phyloP scores from a whole-genome alignment of 37 sponge, comb jelly and placozoan genomes.

The Eunapius fragilis region DNA sequence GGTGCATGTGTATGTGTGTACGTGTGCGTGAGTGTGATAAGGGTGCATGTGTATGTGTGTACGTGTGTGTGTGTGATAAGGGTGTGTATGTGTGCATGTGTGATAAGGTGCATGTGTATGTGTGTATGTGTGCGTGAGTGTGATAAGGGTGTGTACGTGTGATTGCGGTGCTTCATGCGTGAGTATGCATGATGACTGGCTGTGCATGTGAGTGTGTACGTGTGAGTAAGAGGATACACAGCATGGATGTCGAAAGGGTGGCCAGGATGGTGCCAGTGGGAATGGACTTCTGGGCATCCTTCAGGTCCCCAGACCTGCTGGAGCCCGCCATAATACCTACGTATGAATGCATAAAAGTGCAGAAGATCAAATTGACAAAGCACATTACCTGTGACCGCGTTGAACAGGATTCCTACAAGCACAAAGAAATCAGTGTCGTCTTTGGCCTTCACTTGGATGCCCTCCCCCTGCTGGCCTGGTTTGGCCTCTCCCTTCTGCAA shows the following conservation, averaged over 20 bases:
- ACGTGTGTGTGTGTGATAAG: too few relatives aligned
- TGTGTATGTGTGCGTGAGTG: too few relatives aligned
- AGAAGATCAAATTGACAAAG: neutral
- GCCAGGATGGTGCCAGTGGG: conserved; percentile 97
- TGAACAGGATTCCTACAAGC: conserved; percentile 95
- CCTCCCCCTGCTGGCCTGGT: conserved; percentile 63
- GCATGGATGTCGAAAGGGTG: conserved; percentile 82
- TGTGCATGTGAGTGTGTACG: neutral
- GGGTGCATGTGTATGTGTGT: neutral
- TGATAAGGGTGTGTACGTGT: neutral
- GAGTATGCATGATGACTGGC: neutral
- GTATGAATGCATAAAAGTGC: neutral
- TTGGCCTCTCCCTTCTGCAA: conserved; percentile 67
- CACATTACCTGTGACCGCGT: conserved; percentile 94
- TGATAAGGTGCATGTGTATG: too few relatives aligned
- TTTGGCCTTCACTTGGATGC: conserved; percentile 65
- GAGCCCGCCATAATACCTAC: conserved; percentile 99
- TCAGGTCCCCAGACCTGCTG: conserved; percentile 96
- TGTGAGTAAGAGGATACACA: conserved; percentile 71
- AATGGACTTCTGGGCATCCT: conserved; percentile 95
- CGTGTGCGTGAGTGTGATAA: too few relatives aligned
- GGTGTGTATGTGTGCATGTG: too few relatives aligned
- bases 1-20: too few relatives aligned
- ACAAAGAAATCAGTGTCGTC: conserved; percentile 83
- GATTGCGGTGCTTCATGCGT: neutral